Base-by-base conservation (phyloP, 2,113 vertebrate species). In the Accipiter virgatus region DNA sequence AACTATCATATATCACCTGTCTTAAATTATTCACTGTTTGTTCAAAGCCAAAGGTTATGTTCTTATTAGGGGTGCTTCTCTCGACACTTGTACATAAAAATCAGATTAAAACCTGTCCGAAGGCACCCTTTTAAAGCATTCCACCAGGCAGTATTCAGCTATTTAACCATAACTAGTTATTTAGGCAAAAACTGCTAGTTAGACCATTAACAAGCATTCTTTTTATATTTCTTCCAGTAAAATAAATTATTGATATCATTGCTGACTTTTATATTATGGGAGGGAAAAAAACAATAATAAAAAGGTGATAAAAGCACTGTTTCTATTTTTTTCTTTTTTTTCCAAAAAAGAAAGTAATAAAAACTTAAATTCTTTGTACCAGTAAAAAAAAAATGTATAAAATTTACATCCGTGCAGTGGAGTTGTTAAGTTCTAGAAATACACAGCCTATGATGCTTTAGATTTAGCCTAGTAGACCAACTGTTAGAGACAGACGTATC, bases 221-320 rank as follows among this genome's bases (percentile, higher is more conserved):
- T 99, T 99, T 99, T 99, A 99, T 99, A 98, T 99, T 98, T 99
- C 98, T 99, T 99, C 98, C 99, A 98, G 98, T 99, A 98, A 98
- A 99, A 98, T 98, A 98, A 99, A 99, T 98, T 98, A 99, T 99
- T 99, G 98, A 98, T 99, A 99, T 99, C 98, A 99, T 98, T 99
- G 98, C 98, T 98, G 98, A 99, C 98, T 99, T 99, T 99, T 99
- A 98, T 99, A 99, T 99, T 98, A 98, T 95, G 98, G 98, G 98
- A 99, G 98, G 98, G 98, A 98, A 98, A 98, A 98, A 98, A 98
- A 98, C 92, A 98, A 98, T 97, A 98, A 98, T 98, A 98, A 98
- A 98, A 98, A 97, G 97, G 98, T 98, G 97, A 98, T 97, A 98
- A 98, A 98, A 98, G 98, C 97, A 98, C 98, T 98, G 98, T 98